phyloP scores from a whole-genome alignment of 2,113 vertebrate species.

The Mesocricetus auratus region DNA sequence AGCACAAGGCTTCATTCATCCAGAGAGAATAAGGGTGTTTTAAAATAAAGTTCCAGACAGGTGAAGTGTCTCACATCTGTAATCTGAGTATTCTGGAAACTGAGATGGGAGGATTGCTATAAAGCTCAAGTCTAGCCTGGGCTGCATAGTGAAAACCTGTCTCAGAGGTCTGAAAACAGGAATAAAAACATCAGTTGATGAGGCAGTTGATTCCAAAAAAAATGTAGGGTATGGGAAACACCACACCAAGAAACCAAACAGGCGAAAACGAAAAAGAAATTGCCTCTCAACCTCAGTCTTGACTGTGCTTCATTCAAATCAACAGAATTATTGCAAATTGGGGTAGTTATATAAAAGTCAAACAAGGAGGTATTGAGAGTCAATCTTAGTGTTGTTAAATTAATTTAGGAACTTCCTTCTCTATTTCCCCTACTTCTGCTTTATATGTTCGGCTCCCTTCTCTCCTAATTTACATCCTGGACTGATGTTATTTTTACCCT shows the following conservation, averaged over 20 bases:
- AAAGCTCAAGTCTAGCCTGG: neutral
- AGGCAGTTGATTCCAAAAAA: slow-evolving; percentile 51
- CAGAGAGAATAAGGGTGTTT: neutral
- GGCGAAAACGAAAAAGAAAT: slow-evolving; percentile 34
- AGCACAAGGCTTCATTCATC: neutral
- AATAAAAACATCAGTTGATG: neutral
- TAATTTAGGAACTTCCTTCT: slow-evolving; percentile 11
- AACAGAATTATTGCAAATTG: slow-evolving; percentile 38
- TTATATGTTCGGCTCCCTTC: neutral
- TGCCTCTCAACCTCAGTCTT: neutral
- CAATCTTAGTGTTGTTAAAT: slow-evolving; percentile 51
- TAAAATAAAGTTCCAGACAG: neutral
- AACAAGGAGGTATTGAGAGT: slow-evolving; percentile 41
- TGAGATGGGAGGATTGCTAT: neutral
- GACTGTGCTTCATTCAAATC: slow-evolving; percentile 25
- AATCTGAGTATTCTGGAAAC: neutral
- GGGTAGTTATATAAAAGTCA: neutral
- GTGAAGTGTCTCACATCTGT: neutral
- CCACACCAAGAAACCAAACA: neutral
- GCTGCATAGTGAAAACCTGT: neutral
- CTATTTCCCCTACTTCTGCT: neutral
- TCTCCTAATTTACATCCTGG: neutral
- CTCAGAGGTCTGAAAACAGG: neutral
- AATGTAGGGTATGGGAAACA: neutral
- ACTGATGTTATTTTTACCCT: slow-evolving; percentile 15